Evolutionary conservation across 2,888 invertebrate genomes (phyloP), one percentile per base, ranked within the genome.

Genomic region (Alviniconcha strummeri): DNA sequence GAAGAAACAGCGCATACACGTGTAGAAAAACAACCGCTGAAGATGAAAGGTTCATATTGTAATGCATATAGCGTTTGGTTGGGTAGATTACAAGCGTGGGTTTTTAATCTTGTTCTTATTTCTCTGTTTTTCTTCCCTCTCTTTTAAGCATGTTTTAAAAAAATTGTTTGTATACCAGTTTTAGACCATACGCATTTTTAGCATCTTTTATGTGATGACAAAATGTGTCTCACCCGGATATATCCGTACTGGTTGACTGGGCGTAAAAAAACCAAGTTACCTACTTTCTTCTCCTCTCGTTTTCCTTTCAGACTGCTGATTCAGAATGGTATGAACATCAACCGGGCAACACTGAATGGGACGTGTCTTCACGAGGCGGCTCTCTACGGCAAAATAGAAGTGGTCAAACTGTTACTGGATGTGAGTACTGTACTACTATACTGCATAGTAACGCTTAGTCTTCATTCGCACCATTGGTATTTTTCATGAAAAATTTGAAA

Each of bases 321-420:
- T 57, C 92, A 94, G 83, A 91, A 92, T 75, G 94, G 94, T 15
- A 93, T 94, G 88, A 93, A 94, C 87, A 92, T 95, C 72, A 94
- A 94, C 89, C 87, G 93, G 64, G 88, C 90, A 9, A 94, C 94
- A 0, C 88, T 92, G 17, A 90, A 92, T 80, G 94, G 94, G 52
- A 94, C 94, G 0, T 93, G 94, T 84, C 90, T 95, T 17, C 95
- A 95, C 86, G 94, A 94, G 85, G 94, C 94, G 4, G 94, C 94
- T 17, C 89, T 92, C 72, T 92, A 91, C 87, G 94, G 94, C 19
- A 94, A 93, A 88, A 90, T 92, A 9, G 94, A 94, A 83, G 94
- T 94, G 36, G 94, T 94, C 72, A 91, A 92, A 83, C 90, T 94
- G 72, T 90, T 95, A 7, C 86, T 91, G 4, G 91, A 91, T 87